These are phyloP conservation scores for Eospalax fontanierii DNA, from an alignment of 2,797 vertebrate genomes.

Conservation along the genomic window DNA sequence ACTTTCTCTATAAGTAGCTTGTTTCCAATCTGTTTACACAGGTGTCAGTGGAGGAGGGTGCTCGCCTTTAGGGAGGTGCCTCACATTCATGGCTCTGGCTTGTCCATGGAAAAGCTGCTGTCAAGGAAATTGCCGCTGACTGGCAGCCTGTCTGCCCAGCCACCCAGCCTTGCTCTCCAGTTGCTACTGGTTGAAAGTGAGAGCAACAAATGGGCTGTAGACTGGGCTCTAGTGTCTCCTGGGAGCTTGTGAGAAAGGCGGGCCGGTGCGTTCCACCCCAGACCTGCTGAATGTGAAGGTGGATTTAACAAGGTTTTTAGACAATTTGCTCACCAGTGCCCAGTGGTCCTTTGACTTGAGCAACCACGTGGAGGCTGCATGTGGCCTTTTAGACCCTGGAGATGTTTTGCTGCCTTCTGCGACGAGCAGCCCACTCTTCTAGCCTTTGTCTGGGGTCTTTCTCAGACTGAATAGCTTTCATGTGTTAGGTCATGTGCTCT, in stretches of 20 bases:
- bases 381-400: not conserved
- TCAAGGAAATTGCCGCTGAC: not conserved
- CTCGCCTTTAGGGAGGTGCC: not conserved
- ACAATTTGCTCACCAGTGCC: fast-evolving
- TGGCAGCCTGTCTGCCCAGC: not conserved
- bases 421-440: not conserved
- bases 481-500: not conserved
- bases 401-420: not conserved
- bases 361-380: fast-evolving
- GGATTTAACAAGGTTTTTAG: not conserved
- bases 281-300: not conserved
- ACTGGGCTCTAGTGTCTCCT: not conserved
- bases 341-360: not conserved
- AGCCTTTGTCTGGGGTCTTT: not conserved
- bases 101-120: not conserved
- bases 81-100: not conserved
- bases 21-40: slow-evolving; percentile 60
- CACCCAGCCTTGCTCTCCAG: not conserved
- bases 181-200: not conserved
- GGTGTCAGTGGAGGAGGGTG: not conserved
- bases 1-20: not conserved
- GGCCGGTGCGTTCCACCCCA: not conserved
- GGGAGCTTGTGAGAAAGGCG: not conserved
- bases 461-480: not conserved
- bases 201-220: not conserved